phyloP scores from a whole-genome alignment of 2,113 vertebrate species.

The Aptenodytes forsteri region DNA sequence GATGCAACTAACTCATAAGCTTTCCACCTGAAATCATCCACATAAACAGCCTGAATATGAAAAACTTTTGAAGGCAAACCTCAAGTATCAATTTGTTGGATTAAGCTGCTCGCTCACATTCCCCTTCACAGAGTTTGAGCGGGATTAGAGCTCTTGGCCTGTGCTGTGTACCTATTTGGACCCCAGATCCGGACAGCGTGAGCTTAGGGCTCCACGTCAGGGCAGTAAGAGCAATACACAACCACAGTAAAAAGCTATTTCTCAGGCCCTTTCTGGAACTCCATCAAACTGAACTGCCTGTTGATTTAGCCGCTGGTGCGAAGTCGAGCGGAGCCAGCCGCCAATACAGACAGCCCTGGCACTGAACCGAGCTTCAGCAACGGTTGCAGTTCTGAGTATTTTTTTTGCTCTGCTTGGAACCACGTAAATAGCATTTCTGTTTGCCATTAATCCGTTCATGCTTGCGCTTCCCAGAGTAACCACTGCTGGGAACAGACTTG shows the following conservation, averaged over 20 bases:
- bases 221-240: neutral
- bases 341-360: neutral
- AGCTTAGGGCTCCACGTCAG: neutral
- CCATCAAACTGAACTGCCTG: neutral
- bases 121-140: fast-evolving
- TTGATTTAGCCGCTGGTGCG: neutral
- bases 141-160: fast-evolving
- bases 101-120: neutral
- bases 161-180: fast-evolving
- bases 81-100: neutral
- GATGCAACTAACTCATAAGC: neutral
- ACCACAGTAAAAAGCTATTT: neutral
- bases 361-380: neutral
- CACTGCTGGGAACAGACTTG: neutral
- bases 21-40: neutral
- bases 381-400: neutral
- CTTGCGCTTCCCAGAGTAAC: neutral
- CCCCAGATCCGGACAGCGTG: fast-evolving
- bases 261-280: neutral
- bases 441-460: neutral
- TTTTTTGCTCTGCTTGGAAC: neutral
- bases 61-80: neutral
- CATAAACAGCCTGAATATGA: neutral
- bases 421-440: neutral
- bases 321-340: neutral